Conservation (phyloP, 1,140 invertebrate genomes). For the Marisa cornuarietis region DNA sequence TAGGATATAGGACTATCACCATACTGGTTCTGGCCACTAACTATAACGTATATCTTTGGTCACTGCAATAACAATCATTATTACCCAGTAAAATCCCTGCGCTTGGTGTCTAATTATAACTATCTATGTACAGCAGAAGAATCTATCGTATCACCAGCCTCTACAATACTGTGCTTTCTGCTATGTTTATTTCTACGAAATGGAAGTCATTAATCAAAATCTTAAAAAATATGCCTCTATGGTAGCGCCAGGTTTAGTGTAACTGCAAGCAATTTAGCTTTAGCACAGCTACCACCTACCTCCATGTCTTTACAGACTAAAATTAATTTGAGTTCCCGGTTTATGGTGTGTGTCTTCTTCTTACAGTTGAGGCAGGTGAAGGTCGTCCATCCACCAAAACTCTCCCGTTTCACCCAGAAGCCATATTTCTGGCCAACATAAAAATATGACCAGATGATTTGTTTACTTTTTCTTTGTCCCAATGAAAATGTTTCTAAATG, state of each 20-base stretch:
- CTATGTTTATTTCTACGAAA: neutral
- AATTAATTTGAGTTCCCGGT: constrained; percentile 11
- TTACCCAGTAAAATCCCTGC: too few relatives aligned
- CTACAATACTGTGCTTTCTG: neutral
- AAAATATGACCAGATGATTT: neutral
- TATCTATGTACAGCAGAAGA: too few relatives aligned
- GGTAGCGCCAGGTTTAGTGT: neutral
- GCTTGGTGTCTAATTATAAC: too few relatives aligned
- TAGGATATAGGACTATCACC: neutral
- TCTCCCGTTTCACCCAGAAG: constrained; percentile 14
- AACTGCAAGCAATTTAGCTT: neutral
- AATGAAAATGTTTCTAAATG: neutral
- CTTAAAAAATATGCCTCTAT: too few relatives aligned
- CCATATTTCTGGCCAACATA: constrained; percentile 21
- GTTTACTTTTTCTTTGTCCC: neutral
- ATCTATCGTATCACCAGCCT: neutral
- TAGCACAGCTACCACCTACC: neutral
- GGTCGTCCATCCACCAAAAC: constrained; percentile 3
- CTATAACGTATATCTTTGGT: neutral
- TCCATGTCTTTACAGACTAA: constrained; percentile 20
- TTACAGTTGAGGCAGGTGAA: constrained; percentile 22
- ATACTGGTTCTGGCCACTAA: neutral
- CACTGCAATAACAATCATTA: too few relatives aligned
- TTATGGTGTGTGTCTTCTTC: constrained; percentile 20
- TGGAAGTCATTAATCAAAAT: too few relatives aligned